These are phyloP conservation scores for Andrena minutula DNA, from an alignment of 2,888 invertebrate species.

Conservation along the genomic window DNA sequence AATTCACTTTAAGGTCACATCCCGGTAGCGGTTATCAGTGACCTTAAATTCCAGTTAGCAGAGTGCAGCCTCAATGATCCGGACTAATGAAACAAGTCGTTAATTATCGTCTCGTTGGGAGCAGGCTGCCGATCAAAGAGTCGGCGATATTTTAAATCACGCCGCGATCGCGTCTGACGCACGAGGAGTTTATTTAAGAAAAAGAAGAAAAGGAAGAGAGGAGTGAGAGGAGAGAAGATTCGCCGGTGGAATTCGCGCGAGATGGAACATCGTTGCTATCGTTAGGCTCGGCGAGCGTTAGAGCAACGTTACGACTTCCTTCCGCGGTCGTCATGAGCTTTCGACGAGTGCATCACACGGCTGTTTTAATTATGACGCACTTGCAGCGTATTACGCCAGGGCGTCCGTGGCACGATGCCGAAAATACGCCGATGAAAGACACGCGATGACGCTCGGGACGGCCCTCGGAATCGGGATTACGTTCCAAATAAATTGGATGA, in stretches of 20 bases:
- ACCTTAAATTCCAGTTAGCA: too few species aligned
- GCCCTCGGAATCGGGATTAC: conserved; percentile 27
- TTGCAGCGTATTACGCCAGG: conserved; percentile 55
- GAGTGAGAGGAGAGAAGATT: background rate
- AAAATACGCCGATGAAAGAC: conserved; percentile 67
- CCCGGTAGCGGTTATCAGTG: too few species aligned
- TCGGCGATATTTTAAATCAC: conserved; percentile 16
- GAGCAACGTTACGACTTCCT: conserved; percentile 26
- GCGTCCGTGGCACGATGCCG: conserved; percentile 59
- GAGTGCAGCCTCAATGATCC: conserved; percentile 17
- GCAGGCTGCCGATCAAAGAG: conserved; percentile 22
- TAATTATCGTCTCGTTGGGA: conserved; percentile 36
- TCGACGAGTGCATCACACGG: conserved; percentile 36
- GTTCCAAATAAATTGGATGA: conserved; percentile 39
- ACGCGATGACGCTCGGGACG: conserved; percentile 58
- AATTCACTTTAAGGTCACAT: too few species aligned
- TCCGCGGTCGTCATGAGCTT: conserved; percentile 56
- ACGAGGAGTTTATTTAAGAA: conserved; percentile 16
- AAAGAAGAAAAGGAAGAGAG: background rate
- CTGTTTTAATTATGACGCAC: conserved; percentile 72
- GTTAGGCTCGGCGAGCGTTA: background rate
- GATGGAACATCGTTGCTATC: background rate
- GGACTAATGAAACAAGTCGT: background rate
- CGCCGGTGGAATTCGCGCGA: background rate
- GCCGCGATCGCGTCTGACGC: conserved; percentile 31